Evolutionary conservation across 2,888 invertebrate species (phyloP), one percentile per base, ranked within the genome.

Genomic region (Xanthia togata): DNA sequence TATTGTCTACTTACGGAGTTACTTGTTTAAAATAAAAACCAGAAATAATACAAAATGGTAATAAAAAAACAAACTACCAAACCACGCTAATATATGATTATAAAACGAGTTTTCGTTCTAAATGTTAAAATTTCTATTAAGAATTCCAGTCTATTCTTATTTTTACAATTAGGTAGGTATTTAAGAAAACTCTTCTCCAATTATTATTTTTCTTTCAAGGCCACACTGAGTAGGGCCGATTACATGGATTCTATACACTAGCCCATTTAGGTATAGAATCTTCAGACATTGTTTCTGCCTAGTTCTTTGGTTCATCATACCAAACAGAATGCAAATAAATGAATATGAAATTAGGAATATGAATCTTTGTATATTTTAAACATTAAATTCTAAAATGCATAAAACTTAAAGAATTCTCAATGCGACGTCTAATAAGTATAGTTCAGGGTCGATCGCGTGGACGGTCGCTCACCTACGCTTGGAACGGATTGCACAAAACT

Each of bases 381-480:
- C 47, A 60, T 71, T 26, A 9, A 12, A 57, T 73, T 59, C 11
- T 26, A 69, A 70, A 53, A n/a, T 35, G 23, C 59, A 17, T 70
- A 68, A 71, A 57, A 47, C 35, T 47, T 68, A 35, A 67, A n/a
- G 50, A 81, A 76, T 70, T 65, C n/a, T 73, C 57, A 75, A 76
- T 73, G 57, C 35, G 35, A 57, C 23, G 35, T 38, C 23, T 44
- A 44, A 26, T 20, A 35, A 9, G 23, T 77, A 35, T 82, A 84
- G 78, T 79, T 87, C 86, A 86, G n/a, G 81, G 82, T 23, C 79
- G 57, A 60, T 67, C 67, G 65, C 38, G 55, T 68, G 75, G 79
- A 86, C 71, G 74, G 77, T 76, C 89, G 74, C 76, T 76, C 89
- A 79, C 84, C 89, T 86, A 87, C 88, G 81, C 88, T 17, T 26